Evolutionary conservation across 2,888 invertebrate genomes (phyloP), one percentile per base, ranked within the genome.

Genomic region (Melanchra persicariae): DNA sequence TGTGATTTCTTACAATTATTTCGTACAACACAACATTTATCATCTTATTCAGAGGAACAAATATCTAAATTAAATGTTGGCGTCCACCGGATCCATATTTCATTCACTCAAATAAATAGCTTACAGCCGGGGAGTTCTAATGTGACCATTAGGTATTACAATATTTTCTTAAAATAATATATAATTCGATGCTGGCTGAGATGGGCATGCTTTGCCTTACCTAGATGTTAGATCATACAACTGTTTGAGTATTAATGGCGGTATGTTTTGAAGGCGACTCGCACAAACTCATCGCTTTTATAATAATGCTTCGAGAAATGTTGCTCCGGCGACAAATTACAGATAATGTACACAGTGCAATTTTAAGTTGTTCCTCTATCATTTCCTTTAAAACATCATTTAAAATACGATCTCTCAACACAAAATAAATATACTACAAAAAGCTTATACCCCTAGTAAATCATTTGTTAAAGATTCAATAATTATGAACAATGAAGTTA

Each of bases 391-490:
- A 89, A 86, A 85, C 85, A 88, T 88, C 88, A 86, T 88, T 84
- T 82, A 86, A 88, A 91, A 91, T 91, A 91, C 92, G 89, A 93
- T 91, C 87, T 88, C 85, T 88, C 88, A 88, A 89, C 88, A 93
- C 91, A 93, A 92, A 91, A 92, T 93, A 94, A 93, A 93, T 93
- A 93, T 90, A 87, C 88, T 89, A 91, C 89, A 90, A 90, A 89
- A 88, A 89, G 84, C 87, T 86, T 87, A 88, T 68, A 79, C 71
- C 82, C 77, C 86, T 82, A 84, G 66, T 78, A 77, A 83, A 76
- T 82, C 66, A 82, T 83, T 85, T 77, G 83, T 83, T 84, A 86
- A 84, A 84, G 76, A 83, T 81, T 79, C 82, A 80, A 76, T 82
- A 85, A 74, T 40, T 70, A 76, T 64, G 70, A 78, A 65, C 45